Conservation (phyloP, 2,113 vertebrate species). For the Phoenicopterus ruber region DNA sequence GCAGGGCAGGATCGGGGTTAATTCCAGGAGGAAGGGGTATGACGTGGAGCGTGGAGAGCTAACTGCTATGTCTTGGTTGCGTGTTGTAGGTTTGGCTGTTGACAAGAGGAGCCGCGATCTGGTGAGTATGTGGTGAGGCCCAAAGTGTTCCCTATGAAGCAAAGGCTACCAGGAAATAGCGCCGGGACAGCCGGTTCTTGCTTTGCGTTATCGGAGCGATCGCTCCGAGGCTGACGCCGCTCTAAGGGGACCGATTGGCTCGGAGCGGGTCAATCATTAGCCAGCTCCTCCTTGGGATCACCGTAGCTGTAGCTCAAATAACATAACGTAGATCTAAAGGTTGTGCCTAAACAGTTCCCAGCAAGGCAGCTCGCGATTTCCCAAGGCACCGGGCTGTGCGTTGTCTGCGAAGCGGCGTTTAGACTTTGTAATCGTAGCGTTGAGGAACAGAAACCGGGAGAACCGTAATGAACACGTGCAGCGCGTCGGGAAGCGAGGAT, state of each 20-base stretch:
- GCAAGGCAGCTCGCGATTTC: background rate
- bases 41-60: accelerated
- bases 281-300: background rate
- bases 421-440: background rate
- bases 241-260: accelerated
- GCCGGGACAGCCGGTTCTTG: background rate
- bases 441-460: background rate
- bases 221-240: accelerated
- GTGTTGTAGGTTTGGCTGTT: background rate
- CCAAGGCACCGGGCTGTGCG: accelerated
- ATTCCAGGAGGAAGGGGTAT: accelerated
- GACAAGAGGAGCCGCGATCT: background rate
- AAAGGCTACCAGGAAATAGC: background rate
- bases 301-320: background rate
- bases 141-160: background rate
- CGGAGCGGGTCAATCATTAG: background rate
- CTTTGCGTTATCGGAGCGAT: background rate
- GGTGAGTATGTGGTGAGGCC: constrained; percentile 49
- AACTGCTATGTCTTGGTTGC: background rate
- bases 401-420: background rate
- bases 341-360: background rate
- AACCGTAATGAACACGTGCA: accelerated
- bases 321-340: accelerated
- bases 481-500: accelerated
- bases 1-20: accelerated